phyloP scores from a whole-genome alignment of 2,113 vertebrate genomes.

The Brachyistius frenatus region DNA sequence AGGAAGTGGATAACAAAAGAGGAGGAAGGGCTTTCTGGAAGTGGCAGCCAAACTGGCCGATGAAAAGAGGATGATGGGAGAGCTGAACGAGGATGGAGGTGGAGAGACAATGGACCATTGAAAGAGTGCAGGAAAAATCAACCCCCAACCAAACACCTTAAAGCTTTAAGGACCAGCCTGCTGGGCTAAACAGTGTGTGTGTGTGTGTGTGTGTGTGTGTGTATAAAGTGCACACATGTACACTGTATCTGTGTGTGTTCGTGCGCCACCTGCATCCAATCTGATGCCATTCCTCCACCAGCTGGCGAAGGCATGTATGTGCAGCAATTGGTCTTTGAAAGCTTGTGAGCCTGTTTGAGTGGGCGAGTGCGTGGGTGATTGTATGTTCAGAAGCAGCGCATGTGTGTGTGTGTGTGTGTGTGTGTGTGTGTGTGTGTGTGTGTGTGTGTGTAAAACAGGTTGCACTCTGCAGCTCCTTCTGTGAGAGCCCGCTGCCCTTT shows the following conservation, averaged over 20 bases:
- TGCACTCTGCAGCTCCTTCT: constrained; percentile 50
- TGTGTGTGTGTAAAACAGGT: constrained; percentile 33
- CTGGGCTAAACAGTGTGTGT: constrained; percentile 6
- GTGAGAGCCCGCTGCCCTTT: constrained; percentile 65
- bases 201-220: constrained; percentile 1
- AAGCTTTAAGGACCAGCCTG: constrained; percentile 45
- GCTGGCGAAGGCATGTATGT: constrained; percentile 49
- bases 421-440: constrained; percentile 31
- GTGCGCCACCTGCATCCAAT: constrained; percentile 57
- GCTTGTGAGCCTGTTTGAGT: constrained; percentile 46
- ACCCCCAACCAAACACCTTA: constrained; percentile 36
- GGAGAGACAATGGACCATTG: constrained; percentile 22
- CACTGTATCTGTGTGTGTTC: constrained; percentile 24
- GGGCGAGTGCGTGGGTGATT: constrained; percentile 51
- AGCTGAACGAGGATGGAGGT: background rate
- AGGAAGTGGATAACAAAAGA: constrained; percentile 2
- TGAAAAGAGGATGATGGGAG: constrained; percentile 4
- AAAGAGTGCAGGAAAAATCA: constrained; percentile 29
- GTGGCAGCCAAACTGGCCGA: constrained; percentile 24
- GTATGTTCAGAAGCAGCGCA: constrained; percentile 15
- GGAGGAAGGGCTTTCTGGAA: constrained; percentile 31
- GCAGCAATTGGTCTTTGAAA: constrained; percentile 35
- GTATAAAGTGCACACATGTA: constrained; percentile 20
- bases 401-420: background rate
- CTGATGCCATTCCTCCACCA: constrained; percentile 54